Conservation (phyloP, 2,113 vertebrate species). For the Bungarus multicinctus region DNA sequence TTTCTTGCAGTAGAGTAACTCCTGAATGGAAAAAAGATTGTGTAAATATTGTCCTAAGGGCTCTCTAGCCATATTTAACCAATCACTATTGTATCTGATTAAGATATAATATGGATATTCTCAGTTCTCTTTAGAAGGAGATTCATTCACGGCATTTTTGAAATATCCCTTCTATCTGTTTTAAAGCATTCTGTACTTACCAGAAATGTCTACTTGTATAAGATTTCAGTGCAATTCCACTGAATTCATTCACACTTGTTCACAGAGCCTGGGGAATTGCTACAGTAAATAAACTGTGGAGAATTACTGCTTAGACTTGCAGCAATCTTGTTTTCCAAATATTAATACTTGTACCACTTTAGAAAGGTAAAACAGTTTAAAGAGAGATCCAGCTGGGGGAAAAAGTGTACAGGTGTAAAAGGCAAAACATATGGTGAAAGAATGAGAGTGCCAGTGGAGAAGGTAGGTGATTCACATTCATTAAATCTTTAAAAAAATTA, state of each 20-base stretch:
- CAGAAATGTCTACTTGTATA: background rate
- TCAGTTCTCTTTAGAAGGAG: background rate
- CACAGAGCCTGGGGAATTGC: constrained; percentile 15
- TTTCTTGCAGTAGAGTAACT: background rate
- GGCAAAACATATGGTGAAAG: constrained; percentile 70
- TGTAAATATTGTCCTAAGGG: no score
- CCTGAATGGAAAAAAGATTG: background rate
- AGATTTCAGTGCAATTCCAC: background rate
- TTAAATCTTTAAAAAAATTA: constrained; percentile 76
- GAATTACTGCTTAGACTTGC: constrained; percentile 39
- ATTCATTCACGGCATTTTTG: background rate
- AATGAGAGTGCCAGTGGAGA: constrained; percentile 65
- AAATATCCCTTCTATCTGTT: background rate
- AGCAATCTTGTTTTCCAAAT: constrained; percentile 70
- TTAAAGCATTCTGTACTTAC: background rate
- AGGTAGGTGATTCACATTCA: constrained; percentile 76
- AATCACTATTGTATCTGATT: background rate
- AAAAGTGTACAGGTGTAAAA: constrained; percentile 72
- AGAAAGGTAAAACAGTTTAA: constrained; percentile 68
- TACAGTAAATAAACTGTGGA: constrained; percentile 39
- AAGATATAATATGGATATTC: background rate
- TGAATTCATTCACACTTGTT: constrained; percentile 2
- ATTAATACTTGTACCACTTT: constrained; percentile 66
- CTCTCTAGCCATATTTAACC: background rate
- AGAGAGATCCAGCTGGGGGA: constrained; percentile 45